A percentile compares a stretch with the other conserved stretches of the same genome.
Conservation (phyloP, 2,113 vertebrate species). For the Scomber japonicus region DNA sequence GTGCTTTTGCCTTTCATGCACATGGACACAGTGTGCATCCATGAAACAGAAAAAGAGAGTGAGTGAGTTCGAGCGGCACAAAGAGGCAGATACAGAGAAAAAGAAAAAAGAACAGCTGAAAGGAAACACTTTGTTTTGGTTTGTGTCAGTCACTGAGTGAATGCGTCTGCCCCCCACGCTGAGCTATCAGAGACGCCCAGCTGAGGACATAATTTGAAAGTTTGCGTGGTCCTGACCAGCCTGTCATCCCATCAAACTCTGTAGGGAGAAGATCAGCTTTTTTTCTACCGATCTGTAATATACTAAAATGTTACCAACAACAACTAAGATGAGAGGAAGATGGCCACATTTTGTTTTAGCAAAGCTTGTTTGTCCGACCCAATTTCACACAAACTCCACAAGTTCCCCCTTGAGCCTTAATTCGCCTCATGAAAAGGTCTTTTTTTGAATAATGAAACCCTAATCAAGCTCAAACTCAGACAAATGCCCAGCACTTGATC, state of each 20-base stretch:
- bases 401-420: conserved; percentile 9
- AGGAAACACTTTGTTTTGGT: conserved; percentile 39
- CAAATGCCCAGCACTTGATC: conserved; percentile 46
- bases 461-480: conserved; percentile 47
- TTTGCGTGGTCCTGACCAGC: conserved; percentile 25
- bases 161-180: conserved; percentile 14
- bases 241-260: conserved; percentile 51
- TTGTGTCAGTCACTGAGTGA: conserved; percentile 17
- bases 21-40: background rate
- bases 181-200: conserved; percentile 33
- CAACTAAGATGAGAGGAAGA: conserved; percentile 38
- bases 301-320: conserved; percentile 44
- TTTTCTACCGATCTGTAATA: conserved; percentile 17
- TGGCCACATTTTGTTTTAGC: conserved; percentile 5
- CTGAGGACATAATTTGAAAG: conserved; percentile 32
- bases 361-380: background rate
- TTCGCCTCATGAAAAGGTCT: conserved; percentile 46
- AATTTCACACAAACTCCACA: background rate
- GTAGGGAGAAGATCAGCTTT: conserved; percentile 16
- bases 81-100: background rate
- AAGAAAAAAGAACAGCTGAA: background rate
- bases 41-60: background rate
- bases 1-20: conserved; percentile 2
- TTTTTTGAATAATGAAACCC: conserved; percentile 58
- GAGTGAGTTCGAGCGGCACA: background rate